These are phyloP conservation scores for Intellagama lesueurii DNA, from an alignment of 2,797 vertebrate genomes.

Conservation along the genomic window DNA sequence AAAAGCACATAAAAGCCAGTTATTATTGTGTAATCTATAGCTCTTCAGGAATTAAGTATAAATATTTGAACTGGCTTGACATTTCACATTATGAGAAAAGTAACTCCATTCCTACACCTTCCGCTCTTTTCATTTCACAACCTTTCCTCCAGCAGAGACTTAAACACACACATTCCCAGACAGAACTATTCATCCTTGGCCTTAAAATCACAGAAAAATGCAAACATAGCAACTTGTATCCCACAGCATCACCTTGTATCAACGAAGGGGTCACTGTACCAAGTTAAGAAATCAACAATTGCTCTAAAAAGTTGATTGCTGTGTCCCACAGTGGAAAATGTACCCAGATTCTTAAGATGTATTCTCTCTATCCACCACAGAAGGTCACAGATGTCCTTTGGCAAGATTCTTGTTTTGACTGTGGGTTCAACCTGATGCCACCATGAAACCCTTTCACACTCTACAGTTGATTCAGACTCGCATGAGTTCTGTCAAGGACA, in stretches of 20 bases:
- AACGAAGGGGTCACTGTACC: not conserved
- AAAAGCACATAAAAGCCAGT: conserved; percentile 39
- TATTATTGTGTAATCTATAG: conserved; percentile 34
- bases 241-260: not conserved
- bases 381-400: not conserved
- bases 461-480: not conserved
- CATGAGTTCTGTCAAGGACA: no score
- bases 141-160: conserved; percentile 20
- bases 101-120: conserved; percentile 34
- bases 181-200: not conserved
- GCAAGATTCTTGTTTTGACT: not conserved
- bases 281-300: not conserved
- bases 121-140: conserved; percentile 26
- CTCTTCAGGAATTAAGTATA: conserved; percentile 54
- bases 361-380: not conserved
- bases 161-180: conserved; percentile 5
- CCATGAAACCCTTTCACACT: not conserved
- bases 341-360: not conserved
- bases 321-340: not conserved
- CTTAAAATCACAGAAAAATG: not conserved
- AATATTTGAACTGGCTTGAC: conserved; percentile 58
- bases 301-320: not conserved
- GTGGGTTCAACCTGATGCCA: no score
- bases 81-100: conserved; percentile 43
- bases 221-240: not conserved